Evolutionary conservation across 2,797 vertebrate species (phyloP), one percentile per base, ranked within the genome.

Genomic region (Xenentodon cancila): DNA sequence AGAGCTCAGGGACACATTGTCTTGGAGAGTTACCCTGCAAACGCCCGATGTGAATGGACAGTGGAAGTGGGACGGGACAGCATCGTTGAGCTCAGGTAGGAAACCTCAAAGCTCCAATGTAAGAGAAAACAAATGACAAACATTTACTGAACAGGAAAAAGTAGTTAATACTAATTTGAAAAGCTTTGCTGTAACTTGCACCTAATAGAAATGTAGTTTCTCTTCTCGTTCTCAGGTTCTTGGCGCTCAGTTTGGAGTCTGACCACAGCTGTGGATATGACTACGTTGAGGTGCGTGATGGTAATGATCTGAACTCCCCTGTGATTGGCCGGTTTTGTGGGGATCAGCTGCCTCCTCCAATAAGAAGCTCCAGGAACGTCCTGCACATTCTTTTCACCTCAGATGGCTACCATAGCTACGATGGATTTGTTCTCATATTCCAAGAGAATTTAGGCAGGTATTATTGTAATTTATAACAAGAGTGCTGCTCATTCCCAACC

Each of bases 391-490:
- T 94, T 58, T 98, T 98, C 85, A 87, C 86, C 45, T 97, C 96
- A 0, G 96, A 97, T 37, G 96, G 96, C 64, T 97, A 95, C 63
- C 95, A 96, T 87, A 97, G 95, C 81, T 96, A 95, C n/a, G 95
- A 97, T 47, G 96, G 96, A 32, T 98, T 97, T 90, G 94, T 93
- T 71, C 91, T 94, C 1, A 79, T 92, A 19, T 97, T 95, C 89
- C 93, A 94, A 87, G 93, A 96, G 92, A 90, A 91, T 86, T 93
- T 95, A 94, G 95, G 96, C 96, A 84, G 61, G 68, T 83, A 64
- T 42, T 64, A 53, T 15, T 12, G 7, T 11, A 55, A 18, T 55
- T 13, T 45, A 0, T 27, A 3, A 37, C 17, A 12, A 13, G 6
- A 59, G 47, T 13, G 47, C 2, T 17, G 1, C 11, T 32, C 3